Conservation (phyloP, 2,888 invertebrate species). For the Temnothorax unifasciatus region DNA sequence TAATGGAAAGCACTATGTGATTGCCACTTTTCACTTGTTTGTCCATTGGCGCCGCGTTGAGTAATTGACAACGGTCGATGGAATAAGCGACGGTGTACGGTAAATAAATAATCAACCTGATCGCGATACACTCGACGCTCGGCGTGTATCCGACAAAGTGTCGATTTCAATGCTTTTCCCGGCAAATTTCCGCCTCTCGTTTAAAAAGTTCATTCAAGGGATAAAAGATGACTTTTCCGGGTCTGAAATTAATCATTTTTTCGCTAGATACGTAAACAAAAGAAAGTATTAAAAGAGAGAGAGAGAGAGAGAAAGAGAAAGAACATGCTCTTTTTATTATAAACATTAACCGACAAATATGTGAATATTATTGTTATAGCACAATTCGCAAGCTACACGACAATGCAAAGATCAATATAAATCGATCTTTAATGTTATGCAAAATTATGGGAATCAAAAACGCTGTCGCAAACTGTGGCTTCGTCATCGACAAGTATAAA, state of each 20-base stretch:
- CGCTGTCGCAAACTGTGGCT: not conserved
- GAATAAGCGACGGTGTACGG: conserved; percentile 48
- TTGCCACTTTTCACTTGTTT: conserved; percentile 66
- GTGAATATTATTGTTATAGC: not conserved
- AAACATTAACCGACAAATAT: not conserved
- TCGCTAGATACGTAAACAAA: not conserved
- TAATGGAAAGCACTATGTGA: conserved; percentile 65
- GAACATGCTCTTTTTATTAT: not conserved
- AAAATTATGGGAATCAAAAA: not conserved
- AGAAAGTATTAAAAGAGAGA: not conserved
- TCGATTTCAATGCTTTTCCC: conserved; percentile 28
- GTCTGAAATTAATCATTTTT: not conserved
- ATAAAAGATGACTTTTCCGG: not conserved
- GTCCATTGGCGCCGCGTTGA: conserved; percentile 57
- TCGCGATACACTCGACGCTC: conserved; percentile 18
- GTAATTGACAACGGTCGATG: conserved; percentile 62
- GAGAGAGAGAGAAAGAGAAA: no score
- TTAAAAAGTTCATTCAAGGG: not conserved
- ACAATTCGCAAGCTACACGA: not conserved
- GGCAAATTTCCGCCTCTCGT: not conserved
- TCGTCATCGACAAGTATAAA: conserved; percentile 19
- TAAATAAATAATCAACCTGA: conserved; percentile 70
- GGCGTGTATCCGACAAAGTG: conserved; percentile 4
- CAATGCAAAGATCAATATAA: not conserved
- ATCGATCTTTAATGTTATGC: not conserved